phyloP scores from a whole-genome alignment of 2,797 vertebrate species.

The Semotilus atromaculatus region DNA sequence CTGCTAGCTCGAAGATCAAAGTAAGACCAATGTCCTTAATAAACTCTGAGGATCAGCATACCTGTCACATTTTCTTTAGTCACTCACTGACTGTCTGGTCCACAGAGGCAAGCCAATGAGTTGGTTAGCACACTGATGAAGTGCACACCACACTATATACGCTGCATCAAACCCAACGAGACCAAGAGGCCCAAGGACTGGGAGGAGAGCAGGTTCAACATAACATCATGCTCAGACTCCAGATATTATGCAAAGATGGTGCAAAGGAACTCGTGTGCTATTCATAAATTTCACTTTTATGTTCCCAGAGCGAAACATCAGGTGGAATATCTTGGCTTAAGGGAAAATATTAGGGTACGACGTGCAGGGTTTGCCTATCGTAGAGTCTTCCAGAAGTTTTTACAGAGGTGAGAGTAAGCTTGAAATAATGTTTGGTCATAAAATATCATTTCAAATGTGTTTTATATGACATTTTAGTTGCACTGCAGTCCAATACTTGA shows the following conservation, averaged over 20 bases:
- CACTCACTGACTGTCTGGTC: slow-evolving; percentile 48
- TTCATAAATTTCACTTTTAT: background rate
- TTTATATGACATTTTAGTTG: background rate
- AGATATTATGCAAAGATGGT: background rate
- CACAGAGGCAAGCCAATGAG: slow-evolving; percentile 95
- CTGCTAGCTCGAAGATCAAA: slow-evolving; percentile 93
- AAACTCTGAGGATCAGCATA: background rate
- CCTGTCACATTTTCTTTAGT: slow-evolving; percentile 1
- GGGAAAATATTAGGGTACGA: slow-evolving; percentile 93
- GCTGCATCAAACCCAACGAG: slow-evolving; percentile 97
- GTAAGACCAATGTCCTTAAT: slow-evolving; percentile 67
- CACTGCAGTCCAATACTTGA: background rate
- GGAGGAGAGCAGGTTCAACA: slow-evolving; percentile 89
- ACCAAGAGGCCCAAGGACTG: slow-evolving; percentile 93
- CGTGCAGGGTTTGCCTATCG: slow-evolving; percentile 93
- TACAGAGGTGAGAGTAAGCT: slow-evolving; percentile 82
- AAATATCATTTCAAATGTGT: background rate
- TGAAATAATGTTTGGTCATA: background rate
- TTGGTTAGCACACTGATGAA: slow-evolving; percentile 94
- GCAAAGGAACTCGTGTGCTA: background rate
- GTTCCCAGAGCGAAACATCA: slow-evolving; percentile 87
- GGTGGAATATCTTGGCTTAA: slow-evolving; percentile 92
- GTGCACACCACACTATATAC: slow-evolving; percentile 96
- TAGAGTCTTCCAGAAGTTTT: slow-evolving; percentile 89
- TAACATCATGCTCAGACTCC: background rate